phyloP scores from a whole-genome alignment of 2,888 invertebrate genomes.

The Micropterix aruncella region DNA sequence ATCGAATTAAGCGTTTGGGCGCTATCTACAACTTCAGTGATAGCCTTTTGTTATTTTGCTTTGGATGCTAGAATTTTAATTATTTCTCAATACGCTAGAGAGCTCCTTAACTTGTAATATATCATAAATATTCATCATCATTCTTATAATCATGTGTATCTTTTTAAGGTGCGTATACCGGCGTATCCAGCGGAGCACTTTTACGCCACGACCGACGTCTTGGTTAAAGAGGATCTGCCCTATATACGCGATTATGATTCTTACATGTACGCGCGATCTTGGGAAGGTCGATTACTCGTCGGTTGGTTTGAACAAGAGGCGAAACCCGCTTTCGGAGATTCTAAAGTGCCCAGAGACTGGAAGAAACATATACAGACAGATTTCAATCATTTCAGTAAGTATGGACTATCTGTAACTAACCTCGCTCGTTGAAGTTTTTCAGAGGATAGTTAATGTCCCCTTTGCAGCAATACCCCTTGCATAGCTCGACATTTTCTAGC shows the following conservation, averaged over 20 bases:
- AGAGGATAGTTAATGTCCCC: no score
- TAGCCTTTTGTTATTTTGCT: no score
- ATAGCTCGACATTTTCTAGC: no score
- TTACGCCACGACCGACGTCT: constrained; percentile 42
- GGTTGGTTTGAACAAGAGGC: constrained; percentile 54
- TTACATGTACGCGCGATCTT: constrained; percentile 44
- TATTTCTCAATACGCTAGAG: no score
- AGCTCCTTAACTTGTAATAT: not conserved
- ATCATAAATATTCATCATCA: not conserved
- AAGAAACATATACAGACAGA: constrained; percentile 36
- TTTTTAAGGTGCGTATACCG: constrained; percentile 38
- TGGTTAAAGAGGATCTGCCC: constrained; percentile 26
- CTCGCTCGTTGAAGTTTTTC: no score
- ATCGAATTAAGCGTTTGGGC: no score
- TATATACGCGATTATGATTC: constrained; percentile 52
- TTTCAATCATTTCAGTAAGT: constrained; percentile 45
- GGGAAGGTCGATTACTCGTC: constrained; percentile 41
- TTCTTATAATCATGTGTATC: not conserved
- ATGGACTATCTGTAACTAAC: no score
- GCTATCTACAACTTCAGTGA: no score
- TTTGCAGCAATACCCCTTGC: no score
- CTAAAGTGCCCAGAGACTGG: constrained; percentile 32
- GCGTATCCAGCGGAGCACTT: constrained; percentile 57
- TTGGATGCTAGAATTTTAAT: no score
- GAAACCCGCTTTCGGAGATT: constrained; percentile 43